Conservation (phyloP, 2,797 vertebrate species). For the Leptatherina wallacei region DNA sequence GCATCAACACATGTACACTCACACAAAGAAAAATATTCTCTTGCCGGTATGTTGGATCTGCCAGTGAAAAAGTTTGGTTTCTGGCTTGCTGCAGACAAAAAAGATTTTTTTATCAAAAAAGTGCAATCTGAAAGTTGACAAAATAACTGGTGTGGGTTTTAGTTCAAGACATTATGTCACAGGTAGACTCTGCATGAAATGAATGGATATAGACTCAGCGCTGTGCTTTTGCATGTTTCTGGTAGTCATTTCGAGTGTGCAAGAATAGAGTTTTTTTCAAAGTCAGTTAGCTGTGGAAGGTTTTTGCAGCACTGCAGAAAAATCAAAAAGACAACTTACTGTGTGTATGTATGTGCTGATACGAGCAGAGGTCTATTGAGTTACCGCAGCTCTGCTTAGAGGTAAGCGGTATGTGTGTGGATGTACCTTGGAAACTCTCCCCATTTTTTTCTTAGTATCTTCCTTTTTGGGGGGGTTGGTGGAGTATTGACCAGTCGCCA, state of each 20-base stretch:
- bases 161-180: constrained; percentile 12
- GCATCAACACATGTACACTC: constrained; percentile 53
- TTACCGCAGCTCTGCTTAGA: constrained; percentile 43
- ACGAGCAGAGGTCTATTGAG: constrained; percentile 68
- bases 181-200: constrained; percentile 19
- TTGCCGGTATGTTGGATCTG: constrained; percentile 31
- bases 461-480: constrained; percentile 63
- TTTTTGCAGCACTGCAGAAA: constrained; percentile 61
- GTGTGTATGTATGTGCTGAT: constrained; percentile 37
- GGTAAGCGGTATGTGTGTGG: too few relatives aligned
- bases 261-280: constrained; percentile 4
- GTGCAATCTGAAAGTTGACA: constrained; percentile 6
- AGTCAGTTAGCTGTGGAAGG: constrained; percentile 64
- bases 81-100: constrained; percentile 19
- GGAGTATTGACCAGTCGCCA: constrained; percentile 86
- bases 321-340: constrained; percentile 75
- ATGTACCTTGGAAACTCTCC: constrained; percentile 3
- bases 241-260: neutral
- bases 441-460: neutral
- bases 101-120: neutral
- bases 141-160: constrained; percentile 13
- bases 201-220: constrained; percentile 11
- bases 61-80: constrained; percentile 36
- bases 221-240: too few relatives aligned
- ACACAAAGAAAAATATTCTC: constrained; percentile 55